Evolutionary conservation across 2,113 vertebrate species (phyloP).

Genomic region (Chaenogobius annularis): DNA sequence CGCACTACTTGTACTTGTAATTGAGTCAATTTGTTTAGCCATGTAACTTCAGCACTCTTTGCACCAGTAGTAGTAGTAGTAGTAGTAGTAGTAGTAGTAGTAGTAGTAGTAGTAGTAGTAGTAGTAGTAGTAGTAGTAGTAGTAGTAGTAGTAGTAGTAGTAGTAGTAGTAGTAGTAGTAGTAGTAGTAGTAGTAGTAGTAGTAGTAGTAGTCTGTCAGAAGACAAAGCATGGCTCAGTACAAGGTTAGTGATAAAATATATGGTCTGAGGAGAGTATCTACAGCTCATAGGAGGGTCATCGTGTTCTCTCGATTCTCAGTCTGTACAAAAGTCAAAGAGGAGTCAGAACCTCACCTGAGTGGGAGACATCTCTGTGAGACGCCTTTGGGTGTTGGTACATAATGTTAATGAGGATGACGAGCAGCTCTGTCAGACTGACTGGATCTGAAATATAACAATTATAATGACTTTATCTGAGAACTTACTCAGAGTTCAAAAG

Average conservation of each 20-base stretch:
- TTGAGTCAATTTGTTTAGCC: too few relatives aligned
- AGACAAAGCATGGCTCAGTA: slow-evolving; percentile 16
- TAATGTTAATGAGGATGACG: slow-evolving; percentile 83
- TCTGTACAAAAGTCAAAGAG: slow-evolving; percentile 1
- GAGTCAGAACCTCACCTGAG: slow-evolving; percentile 77
- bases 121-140: too few relatives aligned
- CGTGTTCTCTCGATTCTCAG: slow-evolving; percentile 4
- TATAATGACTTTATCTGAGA: neutral
- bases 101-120: neutral
- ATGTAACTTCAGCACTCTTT: too few relatives aligned
- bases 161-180: slow-evolving; percentile 7
- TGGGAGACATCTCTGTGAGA: slow-evolving; percentile 43
- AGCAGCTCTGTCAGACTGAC: slow-evolving; percentile 84
- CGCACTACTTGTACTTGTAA: too few relatives aligned
- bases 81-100: slow-evolving; percentile 12
- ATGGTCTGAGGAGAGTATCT: slow-evolving; percentile 25
- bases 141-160: too few relatives aligned
- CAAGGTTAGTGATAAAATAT: slow-evolving; percentile 58
- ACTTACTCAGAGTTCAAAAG: neutral
- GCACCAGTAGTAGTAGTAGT: slow-evolving; percentile 18
- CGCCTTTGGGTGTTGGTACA: slow-evolving; percentile 83
- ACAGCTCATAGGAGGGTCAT: slow-evolving; percentile 13
- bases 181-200: slow-evolving; percentile 33
- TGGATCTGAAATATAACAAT: slow-evolving; percentile 64
- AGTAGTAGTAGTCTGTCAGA: slow-evolving; percentile 35